Conservation (phyloP, 2,888 invertebrate species). For the Escarpia spicata region DNA sequence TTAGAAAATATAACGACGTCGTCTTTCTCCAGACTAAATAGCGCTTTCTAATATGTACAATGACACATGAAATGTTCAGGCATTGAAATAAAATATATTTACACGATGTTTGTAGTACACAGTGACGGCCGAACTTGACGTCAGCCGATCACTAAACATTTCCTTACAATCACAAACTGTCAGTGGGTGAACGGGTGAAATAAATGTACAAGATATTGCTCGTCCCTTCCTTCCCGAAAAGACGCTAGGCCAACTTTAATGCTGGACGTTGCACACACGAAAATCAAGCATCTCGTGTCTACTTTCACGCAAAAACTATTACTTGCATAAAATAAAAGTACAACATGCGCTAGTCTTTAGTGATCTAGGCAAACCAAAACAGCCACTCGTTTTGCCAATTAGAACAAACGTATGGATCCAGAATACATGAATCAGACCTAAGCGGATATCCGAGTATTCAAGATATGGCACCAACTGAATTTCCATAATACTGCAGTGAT, state of each 20-base stretch:
- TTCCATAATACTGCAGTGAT: background rate
- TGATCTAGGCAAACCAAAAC: too few species aligned
- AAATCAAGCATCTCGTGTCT: too few species aligned
- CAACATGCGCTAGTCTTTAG: too few species aligned
- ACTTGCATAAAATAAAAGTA: background rate
- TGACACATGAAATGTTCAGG: background rate
- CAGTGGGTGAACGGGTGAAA: background rate
- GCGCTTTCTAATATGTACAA: background rate
- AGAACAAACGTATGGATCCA: background rate
- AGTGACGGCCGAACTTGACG: background rate
- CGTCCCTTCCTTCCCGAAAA: background rate
- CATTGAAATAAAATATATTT: slow-evolving; percentile 16
- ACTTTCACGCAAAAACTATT: background rate
- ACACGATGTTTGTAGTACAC: background rate
- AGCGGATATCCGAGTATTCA: background rate
- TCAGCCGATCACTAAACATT: background rate
- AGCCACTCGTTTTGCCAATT: background rate
- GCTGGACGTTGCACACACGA: background rate
- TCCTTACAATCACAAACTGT: too few species aligned
- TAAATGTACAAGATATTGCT: background rate
- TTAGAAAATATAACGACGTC: background rate
- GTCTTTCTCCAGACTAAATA: background rate
- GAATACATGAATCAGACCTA: background rate
- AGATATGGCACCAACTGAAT: background rate
- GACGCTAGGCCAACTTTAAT: background rate